These are phyloP conservation scores for Marasmarcha lunaedactyla DNA, from an alignment of 2,888 invertebrate species.

Conservation along the genomic window DNA sequence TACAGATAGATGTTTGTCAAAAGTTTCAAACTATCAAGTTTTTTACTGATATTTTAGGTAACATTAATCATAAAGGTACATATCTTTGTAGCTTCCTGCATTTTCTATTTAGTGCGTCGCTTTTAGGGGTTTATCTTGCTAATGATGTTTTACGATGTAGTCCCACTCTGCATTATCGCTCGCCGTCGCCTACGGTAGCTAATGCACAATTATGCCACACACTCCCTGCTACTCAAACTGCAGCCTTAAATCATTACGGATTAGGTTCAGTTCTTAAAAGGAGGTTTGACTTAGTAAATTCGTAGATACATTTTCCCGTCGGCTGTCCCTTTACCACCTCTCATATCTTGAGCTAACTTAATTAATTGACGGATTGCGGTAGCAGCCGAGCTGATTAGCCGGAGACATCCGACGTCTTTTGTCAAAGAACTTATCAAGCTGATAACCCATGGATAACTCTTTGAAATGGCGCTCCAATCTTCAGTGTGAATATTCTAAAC, in stretches of 20 bases:
- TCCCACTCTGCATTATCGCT: constrained; percentile 46
- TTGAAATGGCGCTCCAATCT: not conserved
- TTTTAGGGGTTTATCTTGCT: constrained; percentile 62
- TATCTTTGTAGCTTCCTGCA: constrained; percentile 42
- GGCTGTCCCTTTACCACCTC: constrained; percentile 47
- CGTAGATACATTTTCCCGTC: constrained; percentile 32
- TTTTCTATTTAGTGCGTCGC: constrained; percentile 38
- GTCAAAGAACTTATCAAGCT: constrained; percentile 20
- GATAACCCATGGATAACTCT: not conserved
- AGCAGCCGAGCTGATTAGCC: constrained; percentile 21
- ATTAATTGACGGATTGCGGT: constrained; percentile 62
- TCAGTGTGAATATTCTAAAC: not conserved
- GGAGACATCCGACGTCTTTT: constrained; percentile 24
- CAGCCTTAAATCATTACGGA: not conserved
- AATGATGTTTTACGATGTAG: constrained; percentile 65
- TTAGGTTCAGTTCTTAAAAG: not conserved
- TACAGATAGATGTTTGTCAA: too few species aligned
- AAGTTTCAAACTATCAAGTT: too few species aligned
- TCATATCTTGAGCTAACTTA: constrained; percentile 47
- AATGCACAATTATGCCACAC: constrained; percentile 20
- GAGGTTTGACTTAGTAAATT: constrained; percentile 18
- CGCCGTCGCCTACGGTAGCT: constrained; percentile 57
- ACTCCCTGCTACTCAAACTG: constrained; percentile 15
- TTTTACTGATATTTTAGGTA: not conserved
- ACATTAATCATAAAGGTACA: constrained; percentile 30